Evolutionary conservation across 2,888 invertebrate species (phyloP).

Genomic region (Leistus spinibarbis): DNA sequence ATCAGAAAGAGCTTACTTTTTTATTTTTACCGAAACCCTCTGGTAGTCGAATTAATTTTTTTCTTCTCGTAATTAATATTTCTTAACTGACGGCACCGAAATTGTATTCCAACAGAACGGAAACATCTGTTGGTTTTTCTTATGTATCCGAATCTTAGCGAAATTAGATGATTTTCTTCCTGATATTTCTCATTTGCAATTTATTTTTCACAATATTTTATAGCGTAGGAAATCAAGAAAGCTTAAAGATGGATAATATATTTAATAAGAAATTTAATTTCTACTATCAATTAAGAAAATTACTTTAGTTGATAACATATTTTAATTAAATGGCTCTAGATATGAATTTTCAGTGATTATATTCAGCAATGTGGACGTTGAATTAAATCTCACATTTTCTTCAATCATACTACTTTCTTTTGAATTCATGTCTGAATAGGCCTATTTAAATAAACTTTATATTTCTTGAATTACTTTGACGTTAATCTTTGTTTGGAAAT

Average conservation of each 20-base stretch:
- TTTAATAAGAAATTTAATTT: too few species aligned
- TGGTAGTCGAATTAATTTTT: constrained; percentile 35
- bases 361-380: too few species aligned
- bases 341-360: too few species aligned
- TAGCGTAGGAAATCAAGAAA: too few species aligned
- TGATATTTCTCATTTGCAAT: neutral
- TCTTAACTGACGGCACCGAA: constrained; percentile 31
- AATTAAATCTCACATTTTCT: too few species aligned
- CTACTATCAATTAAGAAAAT: too few species aligned
- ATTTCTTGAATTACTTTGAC: neutral
- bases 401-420: too few species aligned
- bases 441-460: neutral
- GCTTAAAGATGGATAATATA: too few species aligned
- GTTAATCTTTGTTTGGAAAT: neutral
- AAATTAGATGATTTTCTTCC: constrained; percentile 8
- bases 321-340: too few species aligned
- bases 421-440: neutral
- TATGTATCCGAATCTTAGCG: constrained; percentile 1
- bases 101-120: constrained; percentile 14
- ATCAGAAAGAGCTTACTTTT: constrained; percentile 39
- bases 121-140: constrained; percentile 17
- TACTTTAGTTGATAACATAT: too few species aligned
- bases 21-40: constrained; percentile 6
- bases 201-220: neutral
- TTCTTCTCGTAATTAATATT: constrained; percentile 37